phyloP scores from a whole-genome alignment of 2,888 invertebrate genomes.

The Cactoblastis cactorum region DNA sequence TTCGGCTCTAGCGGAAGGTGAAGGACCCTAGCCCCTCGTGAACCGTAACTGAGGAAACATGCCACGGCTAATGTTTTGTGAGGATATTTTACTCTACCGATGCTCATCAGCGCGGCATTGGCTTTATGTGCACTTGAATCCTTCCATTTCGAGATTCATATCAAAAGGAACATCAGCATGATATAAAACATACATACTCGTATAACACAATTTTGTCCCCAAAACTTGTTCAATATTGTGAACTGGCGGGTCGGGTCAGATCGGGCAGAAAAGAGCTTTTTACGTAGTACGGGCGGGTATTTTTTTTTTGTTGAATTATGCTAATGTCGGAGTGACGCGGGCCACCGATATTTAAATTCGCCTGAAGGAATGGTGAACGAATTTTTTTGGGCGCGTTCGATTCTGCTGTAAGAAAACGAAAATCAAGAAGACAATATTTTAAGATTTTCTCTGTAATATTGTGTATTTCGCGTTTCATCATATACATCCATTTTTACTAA shows the following conservation, averaged over 20 bases:
- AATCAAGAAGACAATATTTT: conserved; percentile 39
- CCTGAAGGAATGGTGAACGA: conserved; percentile 44
- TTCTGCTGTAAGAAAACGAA: conserved; percentile 38
- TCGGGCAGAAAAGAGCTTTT: conserved; percentile 50
- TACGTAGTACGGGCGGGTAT: conserved; percentile 48
- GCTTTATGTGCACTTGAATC: conserved; percentile 3
- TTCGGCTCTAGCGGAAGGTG: conserved; percentile 70
- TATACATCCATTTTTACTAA: background rate
- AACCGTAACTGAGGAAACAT: conserved; percentile 35
- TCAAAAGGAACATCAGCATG: conserved; percentile 8
- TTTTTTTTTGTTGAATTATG: conserved; percentile 73
- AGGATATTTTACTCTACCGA: conserved; percentile 33
- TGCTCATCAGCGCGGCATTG: conserved; percentile 13
- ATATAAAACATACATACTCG: conserved; percentile 14
- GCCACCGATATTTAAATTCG: conserved; percentile 70
- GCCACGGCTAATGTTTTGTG: conserved; percentile 40
- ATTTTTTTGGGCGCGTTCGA: conserved; percentile 45
- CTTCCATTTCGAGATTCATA: conserved; percentile 12
- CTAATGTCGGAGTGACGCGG: conserved; percentile 64
- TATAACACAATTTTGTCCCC: conserved; percentile 31
- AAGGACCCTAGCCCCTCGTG: conserved; percentile 62
- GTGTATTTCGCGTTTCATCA: background rate
- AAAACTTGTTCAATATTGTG: conserved; percentile 61
- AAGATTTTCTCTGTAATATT: conserved; percentile 5
- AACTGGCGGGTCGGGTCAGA: conserved; percentile 52